Base-by-base conservation (phyloP, 2,888 invertebrate species). In the Caenorhabditis drosophilae region DNA sequence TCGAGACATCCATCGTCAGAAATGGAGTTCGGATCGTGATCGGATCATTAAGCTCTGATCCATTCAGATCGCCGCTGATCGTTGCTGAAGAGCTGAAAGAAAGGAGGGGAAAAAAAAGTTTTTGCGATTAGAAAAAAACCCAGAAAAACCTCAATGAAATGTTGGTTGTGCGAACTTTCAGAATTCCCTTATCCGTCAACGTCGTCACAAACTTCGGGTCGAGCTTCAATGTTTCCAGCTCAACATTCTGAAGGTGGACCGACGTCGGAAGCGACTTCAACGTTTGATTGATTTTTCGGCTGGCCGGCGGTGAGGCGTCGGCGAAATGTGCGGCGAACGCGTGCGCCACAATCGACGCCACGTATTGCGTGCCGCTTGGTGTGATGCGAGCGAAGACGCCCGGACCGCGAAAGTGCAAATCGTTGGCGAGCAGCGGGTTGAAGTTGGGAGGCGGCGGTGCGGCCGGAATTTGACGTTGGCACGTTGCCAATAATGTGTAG, bases 371-470 rank as follows among this genome's bases (percentile, higher is more conserved):
- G 11, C 80, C 80, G 9, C 66, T 55, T 4, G 70, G 74, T 2
- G 78, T 75, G 15, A 80, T 63, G 20, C 80, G 64, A 12, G 78
- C 73, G 23, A 61, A 54, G 2, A 77, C 77, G 27, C 79, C 79
- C 15, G 78, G 53, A 26, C 71, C 73, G 34, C 60, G 67, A 42
- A 63, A 20, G 20, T 26, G 31, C 34, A 49, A 34, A 40, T 63
- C 63, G 44, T 63, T 63, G 22, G 50, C 23, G 7, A 63, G 38
- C 3, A 63, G 23, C 22, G 63, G 63, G 36, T 63, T 63, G n/a
- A n/a, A n/a, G n/a, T n/a, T n/a, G n/a, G n/a, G n/a, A n/a, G n/a
- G n/a, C n/a, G n/a, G n/a, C n/a, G n/a, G n/a, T n/a, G n/a, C n/a
- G n/a, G n/a, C n/a, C n/a, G n/a, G n/a, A n/a, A n/a, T n/a, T n/a